These are phyloP conservation scores for Callaeas wilsoni DNA, from an alignment of 2,113 vertebrate species.

Conservation along the genomic window DNA sequence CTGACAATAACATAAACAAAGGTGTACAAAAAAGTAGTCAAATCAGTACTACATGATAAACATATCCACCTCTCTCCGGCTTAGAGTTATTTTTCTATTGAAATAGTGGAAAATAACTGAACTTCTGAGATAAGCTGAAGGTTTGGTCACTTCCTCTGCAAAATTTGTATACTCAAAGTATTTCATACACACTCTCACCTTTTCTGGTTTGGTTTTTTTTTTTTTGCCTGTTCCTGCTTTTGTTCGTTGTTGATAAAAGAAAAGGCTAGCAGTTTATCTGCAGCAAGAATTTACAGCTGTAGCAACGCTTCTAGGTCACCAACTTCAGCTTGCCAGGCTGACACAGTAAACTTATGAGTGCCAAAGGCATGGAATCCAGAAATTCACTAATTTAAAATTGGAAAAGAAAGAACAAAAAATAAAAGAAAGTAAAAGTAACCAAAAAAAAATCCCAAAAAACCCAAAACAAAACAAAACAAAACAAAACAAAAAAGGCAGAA, in stretches of 20 bases:
- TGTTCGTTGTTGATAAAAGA: background rate
- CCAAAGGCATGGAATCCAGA: background rate
- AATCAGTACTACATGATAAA: constrained; percentile 22
- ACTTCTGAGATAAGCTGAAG: background rate
- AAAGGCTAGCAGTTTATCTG: background rate
- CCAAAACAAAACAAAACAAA: too few species aligned
- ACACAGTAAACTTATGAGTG: background rate
- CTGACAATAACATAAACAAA: constrained; percentile 19
- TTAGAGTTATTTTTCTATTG: background rate
- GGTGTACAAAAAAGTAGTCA: constrained; percentile 9
- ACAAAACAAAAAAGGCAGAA: too few species aligned
- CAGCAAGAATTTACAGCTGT: background rate
- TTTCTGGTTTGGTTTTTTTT: background rate
- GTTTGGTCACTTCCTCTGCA: background rate
- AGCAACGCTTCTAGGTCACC: background rate
- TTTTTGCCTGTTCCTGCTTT: background rate
- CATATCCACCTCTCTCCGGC: constrained; percentile 19
- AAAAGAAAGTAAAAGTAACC: fast-evolving
- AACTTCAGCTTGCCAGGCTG: background rate
- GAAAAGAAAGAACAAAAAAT: too few species aligned
- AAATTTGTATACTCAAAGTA: background rate
- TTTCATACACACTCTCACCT: background rate
- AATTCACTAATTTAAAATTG: background rate
- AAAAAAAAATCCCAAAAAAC: too few species aligned
- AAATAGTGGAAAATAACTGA: background rate